Conservation (phyloP, 2,797 vertebrate genomes). For the Propithecus deckenii region DNA sequence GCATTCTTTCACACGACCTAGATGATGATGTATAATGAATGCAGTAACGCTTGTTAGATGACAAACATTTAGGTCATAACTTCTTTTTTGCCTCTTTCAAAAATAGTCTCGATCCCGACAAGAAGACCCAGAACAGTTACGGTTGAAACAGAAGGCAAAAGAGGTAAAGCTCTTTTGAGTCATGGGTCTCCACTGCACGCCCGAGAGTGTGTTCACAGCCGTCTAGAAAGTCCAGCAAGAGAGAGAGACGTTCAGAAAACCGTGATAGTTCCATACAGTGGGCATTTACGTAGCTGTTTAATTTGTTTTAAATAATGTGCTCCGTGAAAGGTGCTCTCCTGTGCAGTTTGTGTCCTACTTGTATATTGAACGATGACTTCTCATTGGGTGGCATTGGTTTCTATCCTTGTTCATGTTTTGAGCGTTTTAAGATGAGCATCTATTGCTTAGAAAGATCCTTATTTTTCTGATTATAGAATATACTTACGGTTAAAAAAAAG, state of each 20-base stretch:
- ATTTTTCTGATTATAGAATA: background rate
- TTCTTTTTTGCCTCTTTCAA: constrained; percentile 15
- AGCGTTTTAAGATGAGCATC: background rate
- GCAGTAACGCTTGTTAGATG: too few species aligned
- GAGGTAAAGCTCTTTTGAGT: constrained; percentile 86
- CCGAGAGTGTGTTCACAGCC: fast-evolving
- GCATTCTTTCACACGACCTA: fast-evolving
- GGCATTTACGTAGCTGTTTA: fast-evolving
- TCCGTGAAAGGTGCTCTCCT: background rate
- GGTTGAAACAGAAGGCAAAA: constrained; percentile 97
- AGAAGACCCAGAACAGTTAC: constrained; percentile 96
- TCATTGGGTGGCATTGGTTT: fast-evolving
- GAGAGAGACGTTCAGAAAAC: fast-evolving
- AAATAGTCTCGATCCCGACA: constrained; percentile 94
- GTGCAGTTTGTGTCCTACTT: background rate
- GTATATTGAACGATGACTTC: background rate
- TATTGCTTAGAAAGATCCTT: background rate
- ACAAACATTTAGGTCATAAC: background rate
- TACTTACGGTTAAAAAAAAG: background rate
- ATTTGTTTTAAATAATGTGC: background rate
- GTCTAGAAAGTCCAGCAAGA: fast-evolving
- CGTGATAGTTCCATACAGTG: fast-evolving
- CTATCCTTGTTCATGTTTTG: background rate
- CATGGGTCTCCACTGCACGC: fast-evolving
- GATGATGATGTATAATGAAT: fast-evolving